Evolutionary conservation across 2,113 vertebrate species (phyloP).

Genomic region (Rhinichthys klamathensis): DNA sequence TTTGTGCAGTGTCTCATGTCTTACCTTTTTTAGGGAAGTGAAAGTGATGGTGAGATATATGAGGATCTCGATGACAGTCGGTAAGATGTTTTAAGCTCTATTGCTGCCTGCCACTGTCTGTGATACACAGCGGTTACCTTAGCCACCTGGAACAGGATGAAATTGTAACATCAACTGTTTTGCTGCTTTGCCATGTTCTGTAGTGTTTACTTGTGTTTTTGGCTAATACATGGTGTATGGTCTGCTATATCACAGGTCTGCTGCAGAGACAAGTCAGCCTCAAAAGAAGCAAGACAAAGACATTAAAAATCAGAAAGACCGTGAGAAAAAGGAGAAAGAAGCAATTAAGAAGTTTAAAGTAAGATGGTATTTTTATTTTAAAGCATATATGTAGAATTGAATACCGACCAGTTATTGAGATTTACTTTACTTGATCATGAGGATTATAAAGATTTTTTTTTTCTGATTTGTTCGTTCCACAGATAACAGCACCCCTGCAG

Average conservation of each 20-base stretch:
- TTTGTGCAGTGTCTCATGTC: background rate
- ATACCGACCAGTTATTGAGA: background rate
- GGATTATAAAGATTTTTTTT: background rate
- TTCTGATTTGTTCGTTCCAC: slow-evolving; percentile 34
- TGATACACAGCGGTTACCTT: background rate
- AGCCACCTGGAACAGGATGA: background rate
- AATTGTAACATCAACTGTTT: background rate
- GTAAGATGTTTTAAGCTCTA: slow-evolving; percentile 66
- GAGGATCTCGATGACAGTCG: slow-evolving; percentile 85
- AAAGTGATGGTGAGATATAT: slow-evolving; percentile 85
- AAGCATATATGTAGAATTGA: background rate
- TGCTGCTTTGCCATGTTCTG: background rate
- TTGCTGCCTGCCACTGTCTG: background rate
- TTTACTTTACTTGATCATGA: background rate
- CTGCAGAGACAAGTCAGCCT: slow-evolving; percentile 65
- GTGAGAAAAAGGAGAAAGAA: slow-evolving; percentile 92
- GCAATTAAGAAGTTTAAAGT: slow-evolving; percentile 93
- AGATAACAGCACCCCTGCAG: slow-evolving; percentile 82
- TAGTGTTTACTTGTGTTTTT: background rate
- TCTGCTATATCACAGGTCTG: slow-evolving; percentile 51
- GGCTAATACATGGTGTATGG: background rate
- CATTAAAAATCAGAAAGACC: slow-evolving; percentile 87
- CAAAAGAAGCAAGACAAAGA: slow-evolving; percentile 82
- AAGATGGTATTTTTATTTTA: slow-evolving; percentile 49
- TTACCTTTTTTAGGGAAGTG: slow-evolving; percentile 69